phyloP scores from a whole-genome alignment of 2,888 invertebrate species.

The Drosophila leonis region DNA sequence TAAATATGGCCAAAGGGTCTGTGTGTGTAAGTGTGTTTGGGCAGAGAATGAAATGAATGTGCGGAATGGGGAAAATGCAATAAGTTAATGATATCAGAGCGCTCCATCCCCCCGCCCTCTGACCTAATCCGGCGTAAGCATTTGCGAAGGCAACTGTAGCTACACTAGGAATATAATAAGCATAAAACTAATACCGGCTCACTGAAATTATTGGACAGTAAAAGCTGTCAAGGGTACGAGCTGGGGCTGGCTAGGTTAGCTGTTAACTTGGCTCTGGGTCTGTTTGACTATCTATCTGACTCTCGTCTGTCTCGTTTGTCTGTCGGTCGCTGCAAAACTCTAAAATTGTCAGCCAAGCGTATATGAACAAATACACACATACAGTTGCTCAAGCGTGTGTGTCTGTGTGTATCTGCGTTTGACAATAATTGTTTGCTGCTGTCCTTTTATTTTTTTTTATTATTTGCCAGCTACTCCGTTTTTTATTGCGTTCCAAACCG shows the following conservation, averaged over 20 bases:
- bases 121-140: constrained; percentile 39
- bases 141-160: constrained; percentile 22
- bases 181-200: constrained; percentile 63
- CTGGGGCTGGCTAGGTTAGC: background rate
- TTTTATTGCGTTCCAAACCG: constrained; percentile 64
- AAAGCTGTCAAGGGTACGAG: constrained; percentile 45
- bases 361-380: constrained; percentile 1
- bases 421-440: constrained; percentile 78
- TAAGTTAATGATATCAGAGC: constrained; percentile 75
- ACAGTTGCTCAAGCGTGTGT: background rate
- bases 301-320: background rate
- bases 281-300: constrained; percentile 5
- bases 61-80: constrained; percentile 68
- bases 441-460: constrained; percentile 45
- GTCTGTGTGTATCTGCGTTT: constrained; percentile 53
- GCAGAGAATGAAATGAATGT: constrained; percentile 25
- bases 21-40: constrained; percentile 12
- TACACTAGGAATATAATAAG: constrained; percentile 49
- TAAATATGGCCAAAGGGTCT: constrained; percentile 60
- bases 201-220: constrained; percentile 66
- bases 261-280: constrained; percentile 1
- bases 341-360: constrained; percentile 46
- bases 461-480: constrained; percentile 61
- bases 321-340: constrained; percentile 35
- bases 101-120: background rate